phyloP scores from a whole-genome alignment of 1,140 invertebrate species.

The Gryon sp. region DNA sequence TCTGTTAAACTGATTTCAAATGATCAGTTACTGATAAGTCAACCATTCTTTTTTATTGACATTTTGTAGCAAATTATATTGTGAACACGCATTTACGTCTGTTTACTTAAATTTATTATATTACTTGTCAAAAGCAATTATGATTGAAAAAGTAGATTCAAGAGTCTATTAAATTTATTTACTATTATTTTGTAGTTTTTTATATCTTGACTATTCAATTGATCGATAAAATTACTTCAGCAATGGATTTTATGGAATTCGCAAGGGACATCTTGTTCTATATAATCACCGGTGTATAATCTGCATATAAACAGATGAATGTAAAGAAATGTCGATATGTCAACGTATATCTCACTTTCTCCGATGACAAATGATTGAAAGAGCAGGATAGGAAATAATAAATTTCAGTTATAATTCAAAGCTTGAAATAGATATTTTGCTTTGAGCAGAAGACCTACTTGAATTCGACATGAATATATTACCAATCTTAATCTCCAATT shows the following conservation, averaged over 20 bases:
- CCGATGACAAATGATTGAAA: slow-evolving; percentile 58
- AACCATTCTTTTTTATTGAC: no score
- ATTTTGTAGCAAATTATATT: no score
- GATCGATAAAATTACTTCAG: slow-evolving; percentile 31
- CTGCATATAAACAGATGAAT: slow-evolving; percentile 39
- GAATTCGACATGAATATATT: slow-evolving; percentile 54
- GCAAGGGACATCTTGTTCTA: slow-evolving; percentile 49
- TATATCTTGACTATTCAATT: slow-evolving; percentile 11
- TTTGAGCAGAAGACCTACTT: slow-evolving; percentile 34
- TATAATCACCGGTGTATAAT: slow-evolving; percentile 53
- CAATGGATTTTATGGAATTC: slow-evolving; percentile 22
- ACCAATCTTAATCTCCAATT: slow-evolving; percentile 56
- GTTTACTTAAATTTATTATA: no score
- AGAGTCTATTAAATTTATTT: no score
- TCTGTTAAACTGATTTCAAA: no score
- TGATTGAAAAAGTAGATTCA: no score
- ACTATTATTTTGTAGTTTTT: no score
- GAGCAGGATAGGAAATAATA: slow-evolving; percentile 56
- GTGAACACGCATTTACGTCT: no score
- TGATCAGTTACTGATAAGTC: no score
- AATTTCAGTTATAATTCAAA: slow-evolving; percentile 61
- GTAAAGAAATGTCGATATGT: slow-evolving; percentile 49
- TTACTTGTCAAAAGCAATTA: no score
- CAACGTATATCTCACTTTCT: slow-evolving; percentile 52
- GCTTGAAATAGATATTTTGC: slow-evolving; percentile 41